Evolutionary conservation across 2,888 invertebrate species (phyloP).

Genomic region (Heliconius erato): DNA sequence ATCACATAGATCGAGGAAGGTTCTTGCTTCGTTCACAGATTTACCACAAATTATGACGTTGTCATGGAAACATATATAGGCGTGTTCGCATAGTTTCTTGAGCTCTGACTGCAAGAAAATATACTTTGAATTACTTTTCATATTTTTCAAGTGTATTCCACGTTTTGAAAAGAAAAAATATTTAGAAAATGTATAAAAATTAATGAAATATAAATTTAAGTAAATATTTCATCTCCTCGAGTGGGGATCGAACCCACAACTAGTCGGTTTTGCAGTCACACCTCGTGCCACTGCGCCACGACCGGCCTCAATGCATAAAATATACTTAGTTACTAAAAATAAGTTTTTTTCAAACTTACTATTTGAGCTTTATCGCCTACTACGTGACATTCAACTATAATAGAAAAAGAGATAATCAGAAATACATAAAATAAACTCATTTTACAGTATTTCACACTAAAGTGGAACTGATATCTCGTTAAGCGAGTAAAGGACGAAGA

Average conservation of each 20-base stretch:
- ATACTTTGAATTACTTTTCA: not conserved
- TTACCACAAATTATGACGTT: slow-evolving; percentile 75
- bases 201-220: no score
- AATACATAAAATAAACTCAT: slow-evolving; percentile 29
- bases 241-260: no score
- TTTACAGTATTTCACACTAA: not conserved
- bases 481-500: not conserved
- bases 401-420: slow-evolving; percentile 48
- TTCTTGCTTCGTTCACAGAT: slow-evolving; percentile 76
- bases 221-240: no score
- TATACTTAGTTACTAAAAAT: not conserved
- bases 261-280: no score
- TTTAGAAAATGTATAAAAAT: no score
- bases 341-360: slow-evolving; percentile 60
- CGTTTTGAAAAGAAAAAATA: no score
- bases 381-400: slow-evolving; percentile 62
- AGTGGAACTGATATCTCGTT: not conserved
- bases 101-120: slow-evolving; percentile 64
- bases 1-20: slow-evolving; percentile 79
- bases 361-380: slow-evolving; percentile 66
- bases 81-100: slow-evolving; percentile 75
- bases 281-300: no score
- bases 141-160: no score
- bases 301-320: no score
- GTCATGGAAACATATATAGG: slow-evolving; percentile 77